Evolutionary conservation across 2,797 vertebrate species (phyloP).

Genomic region (Leuciscus waleckii): DNA sequence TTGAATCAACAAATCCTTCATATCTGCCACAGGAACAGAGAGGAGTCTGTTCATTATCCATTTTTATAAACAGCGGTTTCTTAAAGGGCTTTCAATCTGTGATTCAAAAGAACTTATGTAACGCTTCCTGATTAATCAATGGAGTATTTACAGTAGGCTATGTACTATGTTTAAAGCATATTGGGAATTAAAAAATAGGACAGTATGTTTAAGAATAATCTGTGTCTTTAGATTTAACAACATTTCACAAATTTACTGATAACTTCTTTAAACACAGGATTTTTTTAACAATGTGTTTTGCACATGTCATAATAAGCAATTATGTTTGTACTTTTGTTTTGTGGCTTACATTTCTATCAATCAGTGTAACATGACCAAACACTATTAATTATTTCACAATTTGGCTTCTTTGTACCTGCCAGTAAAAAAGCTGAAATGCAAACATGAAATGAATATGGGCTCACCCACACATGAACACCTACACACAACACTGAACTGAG

Average conservation of each 20-base stretch:
- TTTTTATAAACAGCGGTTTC: conserved; percentile 1
- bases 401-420: conserved; percentile 65
- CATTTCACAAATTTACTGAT: background rate
- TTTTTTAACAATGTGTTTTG: background rate
- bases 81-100: background rate
- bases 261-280: background rate
- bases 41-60: background rate
- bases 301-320: background rate
- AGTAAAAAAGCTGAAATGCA: conserved; percentile 78
- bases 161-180: background rate
- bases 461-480: conserved; percentile 83
- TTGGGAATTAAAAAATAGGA: background rate
- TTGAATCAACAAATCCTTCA: conserved; percentile 35
- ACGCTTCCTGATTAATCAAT: conserved; percentile 24
- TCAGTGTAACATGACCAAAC: conserved; percentile 30
- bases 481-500: conserved; percentile 73
- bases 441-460: conserved; percentile 77
- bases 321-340: background rate
- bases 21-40: conserved; percentile 17
- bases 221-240: background rate
- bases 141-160: background rate
- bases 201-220: background rate
- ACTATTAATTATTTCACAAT: conserved; percentile 31
- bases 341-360: conserved; percentile 12
- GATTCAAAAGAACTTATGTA: background rate